A percentile compares a stretch with the other conserved stretches of the same genome.
These are phyloP conservation scores for Drosophila suzukii DNA, from an alignment of 1,140 invertebrate genomes.

Conservation along the genomic window DNA sequence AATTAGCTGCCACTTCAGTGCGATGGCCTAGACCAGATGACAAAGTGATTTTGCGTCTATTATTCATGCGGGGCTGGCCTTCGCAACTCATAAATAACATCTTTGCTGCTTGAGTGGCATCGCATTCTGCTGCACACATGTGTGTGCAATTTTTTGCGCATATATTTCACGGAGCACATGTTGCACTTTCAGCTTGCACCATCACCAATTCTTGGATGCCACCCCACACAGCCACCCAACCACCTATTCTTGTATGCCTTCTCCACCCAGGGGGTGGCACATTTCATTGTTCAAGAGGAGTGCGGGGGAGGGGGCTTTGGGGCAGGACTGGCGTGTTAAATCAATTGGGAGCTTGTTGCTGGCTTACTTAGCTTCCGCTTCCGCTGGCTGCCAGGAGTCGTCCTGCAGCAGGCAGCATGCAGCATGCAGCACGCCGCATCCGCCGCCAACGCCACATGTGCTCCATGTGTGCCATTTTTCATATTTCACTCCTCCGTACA, in stretches of 20 bases:
- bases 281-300: conserved; percentile 56
- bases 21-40: conserved; percentile 24
- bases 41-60: conserved; percentile 53
- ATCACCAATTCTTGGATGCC: conserved; percentile 1
- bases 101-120: conserved; percentile 60
- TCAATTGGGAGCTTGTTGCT: conserved; percentile 80
- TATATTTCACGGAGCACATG: conserved; percentile 62
- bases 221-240: neutral
- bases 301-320: conserved; percentile 6
- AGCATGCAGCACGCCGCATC: conserved; percentile 34
- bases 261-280: conserved; percentile 21
- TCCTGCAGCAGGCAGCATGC: conserved; percentile 10
- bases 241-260: conserved; percentile 14
- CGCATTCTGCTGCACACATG: conserved; percentile 59
- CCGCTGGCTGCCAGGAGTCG: conserved; percentile 39
- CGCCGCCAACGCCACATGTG: conserved; percentile 58
- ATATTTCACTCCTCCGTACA: conserved; percentile 37
- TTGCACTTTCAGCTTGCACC: conserved; percentile 51
- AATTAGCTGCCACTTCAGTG: conserved; percentile 34
- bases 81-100: conserved; percentile 61
- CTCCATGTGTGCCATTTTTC: conserved; percentile 62
- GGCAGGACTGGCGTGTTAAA: conserved; percentile 63
- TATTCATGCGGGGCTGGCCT: conserved; percentile 42
- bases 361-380: conserved; percentile 76
- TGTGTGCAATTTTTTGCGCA: conserved; percentile 67